Evolutionary conservation across 2,113 vertebrate genomes (phyloP).

Genomic region (Corynorhinus townsendii): DNA sequence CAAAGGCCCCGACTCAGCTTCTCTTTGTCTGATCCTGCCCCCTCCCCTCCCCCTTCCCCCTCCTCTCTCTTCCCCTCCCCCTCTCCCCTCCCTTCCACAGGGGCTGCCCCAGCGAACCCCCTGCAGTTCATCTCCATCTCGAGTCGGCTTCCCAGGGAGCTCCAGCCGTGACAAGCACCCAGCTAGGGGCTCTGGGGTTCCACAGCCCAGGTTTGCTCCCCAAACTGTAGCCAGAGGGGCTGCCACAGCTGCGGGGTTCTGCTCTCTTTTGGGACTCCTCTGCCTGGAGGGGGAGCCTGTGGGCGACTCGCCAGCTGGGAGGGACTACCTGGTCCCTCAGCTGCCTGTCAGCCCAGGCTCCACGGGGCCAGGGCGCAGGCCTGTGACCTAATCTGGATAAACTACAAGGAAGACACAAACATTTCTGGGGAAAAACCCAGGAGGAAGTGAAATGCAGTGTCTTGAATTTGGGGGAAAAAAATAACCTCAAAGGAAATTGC

Average conservation of each 20-base stretch:
- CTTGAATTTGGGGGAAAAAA: constrained; percentile 63
- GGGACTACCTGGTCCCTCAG: neutral
- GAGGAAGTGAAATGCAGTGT: constrained; percentile 41
- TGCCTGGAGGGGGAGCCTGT: neutral
- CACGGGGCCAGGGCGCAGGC: neutral
- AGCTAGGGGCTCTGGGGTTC: neutral
- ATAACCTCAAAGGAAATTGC: constrained; percentile 65
- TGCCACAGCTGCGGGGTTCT: neutral
- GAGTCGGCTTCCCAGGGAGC: neutral
- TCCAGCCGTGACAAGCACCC: neutral
- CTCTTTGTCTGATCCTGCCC: neutral
- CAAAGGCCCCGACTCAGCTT: neutral
- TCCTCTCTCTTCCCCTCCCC: too few species aligned
- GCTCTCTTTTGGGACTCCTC: neutral
- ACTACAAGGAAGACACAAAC: constrained; percentile 60
- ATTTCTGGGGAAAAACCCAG: constrained; percentile 55
- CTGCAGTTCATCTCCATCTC: neutral
- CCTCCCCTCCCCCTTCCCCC: too few species aligned
- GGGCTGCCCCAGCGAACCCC: neutral
- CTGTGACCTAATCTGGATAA: constrained; percentile 38
- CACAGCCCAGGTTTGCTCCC: neutral
- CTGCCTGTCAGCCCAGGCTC: constrained; percentile 21
- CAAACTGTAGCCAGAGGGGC: neutral
- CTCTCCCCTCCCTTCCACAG: neutral
- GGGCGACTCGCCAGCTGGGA: neutral